Evolutionary conservation across 2,113 vertebrate species (phyloP), one percentile per base, ranked within the genome.

Genomic region (Macrotis lagotis): DNA sequence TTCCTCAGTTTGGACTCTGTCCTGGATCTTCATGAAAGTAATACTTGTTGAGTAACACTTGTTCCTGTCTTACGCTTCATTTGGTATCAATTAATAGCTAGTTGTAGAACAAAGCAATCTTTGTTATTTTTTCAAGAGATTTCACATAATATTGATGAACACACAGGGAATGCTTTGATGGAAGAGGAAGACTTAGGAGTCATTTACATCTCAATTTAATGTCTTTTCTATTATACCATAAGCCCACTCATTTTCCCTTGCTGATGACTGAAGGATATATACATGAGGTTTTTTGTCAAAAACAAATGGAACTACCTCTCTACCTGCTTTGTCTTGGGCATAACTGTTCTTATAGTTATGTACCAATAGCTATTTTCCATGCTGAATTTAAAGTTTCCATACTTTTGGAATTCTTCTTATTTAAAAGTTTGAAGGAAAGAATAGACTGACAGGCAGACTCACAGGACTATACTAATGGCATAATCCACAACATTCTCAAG

Each of bases 391-490:
- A 12, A 95, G 95, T 97, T 66, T 96, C 96, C 94, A 90, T 93
- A 95, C 99, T 99, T 97, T 97, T 98, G 48, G 98, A 98, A 94
- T 98, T 99, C 48, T 98, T 99, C 96, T 99, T 99, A 48, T 99
- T 98, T 50, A 99, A 97, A 98, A 95, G 94, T 97, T 97, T 0
- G 97, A 97, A 95, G 97, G 95, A 88, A 99, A 96, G 8, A 98
- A 96, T 28, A 98, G 95, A 14, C 99, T 99, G 0, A 99, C 98
- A 2, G 99, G 99, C 96, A 99, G 95, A 98, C 99, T 99, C 51
- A 98, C 94, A 2, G 99, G 99, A 55, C 99, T 99, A 92, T n/a
- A 98, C 97, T 1, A 91, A 51, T 48, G 98, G 90, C 95, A 99
- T 99, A 97, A 97, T 97, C 97, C 99, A 99, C 22, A 98, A 98